Conservation (phyloP, 2,797 vertebrate genomes). For the Bufotes viridis region DNA sequence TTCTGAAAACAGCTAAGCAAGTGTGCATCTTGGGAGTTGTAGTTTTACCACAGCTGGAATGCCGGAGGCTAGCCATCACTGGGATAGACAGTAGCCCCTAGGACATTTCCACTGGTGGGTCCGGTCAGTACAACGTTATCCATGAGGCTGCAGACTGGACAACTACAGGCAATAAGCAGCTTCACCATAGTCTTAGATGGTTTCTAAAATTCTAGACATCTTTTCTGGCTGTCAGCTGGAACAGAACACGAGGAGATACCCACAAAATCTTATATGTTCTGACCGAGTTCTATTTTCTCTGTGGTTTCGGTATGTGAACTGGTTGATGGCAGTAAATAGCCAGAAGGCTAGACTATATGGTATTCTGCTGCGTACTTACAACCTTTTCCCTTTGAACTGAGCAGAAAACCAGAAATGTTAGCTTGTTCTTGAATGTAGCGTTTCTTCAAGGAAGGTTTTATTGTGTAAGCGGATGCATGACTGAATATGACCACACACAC, state of each 20-base stretch:
- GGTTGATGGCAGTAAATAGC: background rate
- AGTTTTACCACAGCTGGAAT: too few relatives aligned
- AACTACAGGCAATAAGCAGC: too few relatives aligned
- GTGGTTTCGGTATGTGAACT: constrained; percentile 3
- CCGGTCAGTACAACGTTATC: too few relatives aligned
- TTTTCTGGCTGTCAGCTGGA: background rate
- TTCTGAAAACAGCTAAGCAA: too few relatives aligned
- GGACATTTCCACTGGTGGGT: too few relatives aligned
- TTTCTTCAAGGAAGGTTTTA: constrained; percentile 25
- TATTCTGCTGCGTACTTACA: background rate
- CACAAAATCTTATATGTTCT: background rate
- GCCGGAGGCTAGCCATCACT: too few relatives aligned
- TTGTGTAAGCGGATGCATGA: constrained; percentile 14
- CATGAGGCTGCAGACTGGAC: too few relatives aligned
- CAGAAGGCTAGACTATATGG: background rate
- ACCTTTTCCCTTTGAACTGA: background rate
- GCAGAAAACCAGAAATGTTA: background rate
- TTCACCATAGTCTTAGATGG: too few relatives aligned
- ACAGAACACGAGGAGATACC: background rate
- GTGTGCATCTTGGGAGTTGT: too few relatives aligned
- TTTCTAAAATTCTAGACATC: too few relatives aligned
- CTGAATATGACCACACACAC: constrained; percentile 49
- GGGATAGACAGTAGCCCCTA: too few relatives aligned
- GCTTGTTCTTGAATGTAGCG: background rate
- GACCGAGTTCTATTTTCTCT: background rate